Conservation (phyloP, 1,140 invertebrate species). For the Lasioglossum baleicum region DNA sequence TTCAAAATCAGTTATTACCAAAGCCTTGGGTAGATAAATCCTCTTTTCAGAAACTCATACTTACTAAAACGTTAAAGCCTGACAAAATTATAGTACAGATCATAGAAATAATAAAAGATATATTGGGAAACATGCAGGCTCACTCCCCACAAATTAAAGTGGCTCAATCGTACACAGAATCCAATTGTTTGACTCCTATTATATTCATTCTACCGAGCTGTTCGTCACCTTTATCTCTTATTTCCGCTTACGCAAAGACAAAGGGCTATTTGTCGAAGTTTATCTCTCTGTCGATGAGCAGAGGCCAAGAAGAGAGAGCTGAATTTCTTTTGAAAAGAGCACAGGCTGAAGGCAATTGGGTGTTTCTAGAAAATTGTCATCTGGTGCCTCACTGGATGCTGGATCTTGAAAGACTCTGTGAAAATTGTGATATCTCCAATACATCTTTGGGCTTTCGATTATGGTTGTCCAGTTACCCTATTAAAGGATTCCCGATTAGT, state of each 20-base stretch:
- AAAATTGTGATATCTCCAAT: conserved; percentile 79
- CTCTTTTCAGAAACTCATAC: conserved; percentile 83
- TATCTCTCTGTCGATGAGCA: conserved; percentile 83
- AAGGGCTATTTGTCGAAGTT: conserved; percentile 83
- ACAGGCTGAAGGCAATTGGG: conserved; percentile 81
- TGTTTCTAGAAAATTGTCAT: conserved; percentile 88
- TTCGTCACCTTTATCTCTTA: conserved; percentile 81
- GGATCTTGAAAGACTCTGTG: conserved; percentile 80
- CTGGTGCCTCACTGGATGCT: conserved; percentile 82
- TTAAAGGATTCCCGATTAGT: conserved; percentile 82
- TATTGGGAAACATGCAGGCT: conserved; percentile 78
- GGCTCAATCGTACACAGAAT: conserved; percentile 83
- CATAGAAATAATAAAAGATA: conserved; percentile 71
- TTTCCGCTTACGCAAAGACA: conserved; percentile 81
- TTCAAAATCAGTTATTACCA: conserved; percentile 77
- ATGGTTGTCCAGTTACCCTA: conserved; percentile 87
- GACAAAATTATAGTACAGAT: conserved; percentile 81
- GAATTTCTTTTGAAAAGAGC: conserved; percentile 82
- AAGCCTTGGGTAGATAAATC: conserved; percentile 78
- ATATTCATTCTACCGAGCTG: conserved; percentile 85
- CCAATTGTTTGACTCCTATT: conserved; percentile 82
- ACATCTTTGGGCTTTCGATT: conserved; percentile 84
- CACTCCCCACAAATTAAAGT: conserved; percentile 72
- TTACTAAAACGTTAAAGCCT: conserved; percentile 82
- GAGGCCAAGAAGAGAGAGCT: conserved; percentile 82